Evolutionary conservation across 2,888 invertebrate genomes (phyloP).

Genomic region (Sesia bembeciformis): DNA sequence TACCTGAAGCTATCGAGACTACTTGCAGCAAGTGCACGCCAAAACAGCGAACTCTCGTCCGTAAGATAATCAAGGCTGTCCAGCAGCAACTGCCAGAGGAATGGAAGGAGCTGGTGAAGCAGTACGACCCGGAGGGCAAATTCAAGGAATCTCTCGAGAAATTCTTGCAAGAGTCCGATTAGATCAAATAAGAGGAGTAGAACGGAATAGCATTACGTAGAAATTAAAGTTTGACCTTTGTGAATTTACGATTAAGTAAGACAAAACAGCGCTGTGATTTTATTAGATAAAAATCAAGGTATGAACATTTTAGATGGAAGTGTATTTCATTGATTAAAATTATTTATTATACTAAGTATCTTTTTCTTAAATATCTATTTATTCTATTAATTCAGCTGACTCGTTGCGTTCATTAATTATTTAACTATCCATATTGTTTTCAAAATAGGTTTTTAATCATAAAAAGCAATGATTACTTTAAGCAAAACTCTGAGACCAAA

Average conservation of each 20-base stretch:
- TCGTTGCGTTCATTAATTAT: too few species aligned
- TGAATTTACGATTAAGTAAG: background rate
- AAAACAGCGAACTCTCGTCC: conserved; percentile 73
- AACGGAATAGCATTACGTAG: too few species aligned
- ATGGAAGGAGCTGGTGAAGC: conserved; percentile 77
- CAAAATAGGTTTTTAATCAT: too few species aligned
- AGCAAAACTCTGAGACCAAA: too few species aligned
- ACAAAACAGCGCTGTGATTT: background rate
- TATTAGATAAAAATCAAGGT: background rate
- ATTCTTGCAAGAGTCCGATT: conserved; percentile 29
- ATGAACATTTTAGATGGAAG: background rate
- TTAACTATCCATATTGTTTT: too few species aligned
- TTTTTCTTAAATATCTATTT: background rate
- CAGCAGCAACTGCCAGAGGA: conserved; percentile 76
- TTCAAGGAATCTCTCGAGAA: conserved; percentile 75
- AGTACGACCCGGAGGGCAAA: conserved; percentile 79
- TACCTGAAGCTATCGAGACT: conserved; percentile 49
- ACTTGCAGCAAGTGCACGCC: conserved; percentile 78
- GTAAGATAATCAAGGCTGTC: conserved; percentile 76
- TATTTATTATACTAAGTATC: background rate
- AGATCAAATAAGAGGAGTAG: background rate
- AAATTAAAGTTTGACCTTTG: too few species aligned
- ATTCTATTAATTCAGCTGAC: too few species aligned
- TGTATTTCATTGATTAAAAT: background rate
- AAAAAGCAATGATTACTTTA: too few species aligned